Conservation (phyloP, 2,888 invertebrate species). For the Autographa pulchrina region DNA sequence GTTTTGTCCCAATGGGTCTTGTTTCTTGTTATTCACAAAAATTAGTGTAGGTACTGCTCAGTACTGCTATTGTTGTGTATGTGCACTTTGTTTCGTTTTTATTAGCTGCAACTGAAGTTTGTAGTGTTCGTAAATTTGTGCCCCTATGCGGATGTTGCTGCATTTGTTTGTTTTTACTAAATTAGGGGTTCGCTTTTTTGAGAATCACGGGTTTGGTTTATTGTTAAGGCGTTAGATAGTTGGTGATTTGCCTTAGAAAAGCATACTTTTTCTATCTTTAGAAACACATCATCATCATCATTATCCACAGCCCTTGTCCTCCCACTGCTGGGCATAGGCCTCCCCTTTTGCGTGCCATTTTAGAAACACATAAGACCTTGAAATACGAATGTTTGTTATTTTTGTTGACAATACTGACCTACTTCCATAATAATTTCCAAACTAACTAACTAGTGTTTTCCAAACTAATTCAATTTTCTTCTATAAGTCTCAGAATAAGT, state of each 20-base stretch:
- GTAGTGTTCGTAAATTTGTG: slow-evolving; percentile 5
- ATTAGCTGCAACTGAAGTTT: slow-evolving; percentile 23
- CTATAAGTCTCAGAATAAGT: neutral
- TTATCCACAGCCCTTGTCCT: no score
- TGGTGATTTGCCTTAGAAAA: no score
- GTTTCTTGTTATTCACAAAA: slow-evolving; percentile 51
- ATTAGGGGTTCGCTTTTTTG: neutral
- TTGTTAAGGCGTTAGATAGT: neutral
- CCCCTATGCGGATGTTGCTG: neutral
- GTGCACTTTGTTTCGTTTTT: slow-evolving; percentile 34
- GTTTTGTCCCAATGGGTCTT: slow-evolving; percentile 45
- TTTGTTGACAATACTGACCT: neutral
- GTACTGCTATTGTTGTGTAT: slow-evolving; percentile 23
- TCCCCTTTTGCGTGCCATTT: no score
- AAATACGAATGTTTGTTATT: no score
- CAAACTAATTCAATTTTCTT: neutral
- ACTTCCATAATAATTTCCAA: neutral
- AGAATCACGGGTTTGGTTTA: neutral
- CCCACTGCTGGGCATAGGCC: no score
- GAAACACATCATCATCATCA: no score
- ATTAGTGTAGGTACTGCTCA: slow-evolving; percentile 33
- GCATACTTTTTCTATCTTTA: neutral
- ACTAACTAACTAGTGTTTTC: no score
- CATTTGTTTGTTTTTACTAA: neutral
- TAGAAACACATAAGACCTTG: no score